Percentiles rank a stretch among this genome's conserved stretches.
phyloP scores from a whole-genome alignment of 2,113 vertebrate genomes.

The Gobiocypris rarus region DNA sequence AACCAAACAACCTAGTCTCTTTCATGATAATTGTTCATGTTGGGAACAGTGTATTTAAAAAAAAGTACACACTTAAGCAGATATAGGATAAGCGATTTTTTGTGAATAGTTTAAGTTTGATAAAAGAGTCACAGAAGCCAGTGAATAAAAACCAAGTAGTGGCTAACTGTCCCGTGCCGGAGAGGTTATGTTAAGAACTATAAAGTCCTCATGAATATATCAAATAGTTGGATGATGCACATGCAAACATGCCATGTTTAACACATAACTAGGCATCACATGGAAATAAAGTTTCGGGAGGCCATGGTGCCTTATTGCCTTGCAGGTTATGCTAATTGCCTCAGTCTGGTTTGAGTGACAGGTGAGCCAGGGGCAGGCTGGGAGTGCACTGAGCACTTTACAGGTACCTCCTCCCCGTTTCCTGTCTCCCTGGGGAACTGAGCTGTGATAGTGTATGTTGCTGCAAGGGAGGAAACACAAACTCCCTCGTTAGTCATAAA shows the following conservation, averaged over 20 bases:
- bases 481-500: slow-evolving; percentile 52
- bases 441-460: slow-evolving; percentile 40
- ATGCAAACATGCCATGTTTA: slow-evolving; percentile 48
- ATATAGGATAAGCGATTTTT: no score
- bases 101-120: no score
- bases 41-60: slow-evolving; percentile 68
- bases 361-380: slow-evolving; percentile 49
- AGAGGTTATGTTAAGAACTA: slow-evolving; percentile 24
- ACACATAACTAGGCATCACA: slow-evolving; percentile 36
- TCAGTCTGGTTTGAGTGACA: slow-evolving; percentile 57
- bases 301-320: slow-evolving; percentile 46
- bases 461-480: slow-evolving; percentile 41
- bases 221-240: slow-evolving; percentile 30
- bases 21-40: slow-evolving; percentile 72
- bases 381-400: slow-evolving; percentile 52
- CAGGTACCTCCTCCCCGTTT: slow-evolving; percentile 43
- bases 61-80: slow-evolving; percentile 63
- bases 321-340: slow-evolving; percentile 59
- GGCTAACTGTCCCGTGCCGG: slow-evolving; percentile 1
- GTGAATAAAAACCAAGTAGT: not conserved
- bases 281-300: slow-evolving; percentile 53
- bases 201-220: slow-evolving; percentile 53
- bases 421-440: slow-evolving; percentile 38
- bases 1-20: slow-evolving; percentile 69
- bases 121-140: slow-evolving; percentile 35